Evolutionary conservation across 2,888 invertebrate species (phyloP).

Genomic region (Microplitis manilae): DNA sequence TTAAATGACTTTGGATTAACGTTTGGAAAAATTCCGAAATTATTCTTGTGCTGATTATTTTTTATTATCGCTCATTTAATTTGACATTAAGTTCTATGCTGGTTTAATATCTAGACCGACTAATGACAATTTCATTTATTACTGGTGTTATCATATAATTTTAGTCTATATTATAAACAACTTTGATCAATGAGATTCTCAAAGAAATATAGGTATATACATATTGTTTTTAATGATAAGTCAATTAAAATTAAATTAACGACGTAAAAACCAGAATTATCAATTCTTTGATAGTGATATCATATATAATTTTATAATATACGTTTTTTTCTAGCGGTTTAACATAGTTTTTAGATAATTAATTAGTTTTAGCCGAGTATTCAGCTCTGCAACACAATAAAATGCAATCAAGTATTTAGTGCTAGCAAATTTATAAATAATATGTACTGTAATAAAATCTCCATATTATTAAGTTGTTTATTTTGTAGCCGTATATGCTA

Average conservation of each 20-base stretch:
- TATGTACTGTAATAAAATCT: no score
- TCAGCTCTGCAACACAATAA: no score
- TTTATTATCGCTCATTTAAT: background rate
- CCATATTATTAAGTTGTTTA: no score
- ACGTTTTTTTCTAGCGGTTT: no score
- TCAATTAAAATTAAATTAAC: background rate
- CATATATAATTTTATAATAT: background rate
- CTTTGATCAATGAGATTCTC: background rate
- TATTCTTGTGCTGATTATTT: background rate
- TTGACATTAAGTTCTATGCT: background rate
- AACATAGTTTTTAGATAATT: no score
- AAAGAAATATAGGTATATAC: background rate
- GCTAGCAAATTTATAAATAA: no score
- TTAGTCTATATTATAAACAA: background rate
- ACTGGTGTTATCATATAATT: background rate
- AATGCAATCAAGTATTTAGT: no score
- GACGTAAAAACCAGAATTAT: background rate
- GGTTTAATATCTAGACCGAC: background rate
- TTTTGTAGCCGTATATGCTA: no score
- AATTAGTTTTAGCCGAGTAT: no score
- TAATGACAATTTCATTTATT: background rate
- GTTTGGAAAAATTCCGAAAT: background rate
- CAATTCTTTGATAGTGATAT: background rate
- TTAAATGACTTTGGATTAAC: no score
- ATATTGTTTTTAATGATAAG: background rate